These are phyloP conservation scores for Pandemis heparana DNA, from an alignment of 2,888 invertebrate genomes.

Conservation along the genomic window DNA sequence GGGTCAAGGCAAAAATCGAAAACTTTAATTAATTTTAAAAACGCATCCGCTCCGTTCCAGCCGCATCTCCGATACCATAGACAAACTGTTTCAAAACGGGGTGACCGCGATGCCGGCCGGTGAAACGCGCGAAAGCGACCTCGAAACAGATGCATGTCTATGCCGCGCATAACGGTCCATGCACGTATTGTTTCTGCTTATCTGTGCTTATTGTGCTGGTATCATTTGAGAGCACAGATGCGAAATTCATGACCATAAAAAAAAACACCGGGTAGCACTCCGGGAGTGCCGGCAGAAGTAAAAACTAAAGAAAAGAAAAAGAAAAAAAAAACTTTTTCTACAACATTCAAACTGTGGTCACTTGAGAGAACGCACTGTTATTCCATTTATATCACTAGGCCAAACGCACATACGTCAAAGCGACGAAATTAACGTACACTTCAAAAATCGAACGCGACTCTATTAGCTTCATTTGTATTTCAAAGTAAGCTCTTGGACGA, in stretches of 20 bases:
- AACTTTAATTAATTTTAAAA: not conserved
- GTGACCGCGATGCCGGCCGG: slow-evolving; percentile 60
- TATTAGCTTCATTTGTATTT: too few relatives aligned
- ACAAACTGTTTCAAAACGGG: slow-evolving; percentile 54
- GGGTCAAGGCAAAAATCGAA: not conserved
- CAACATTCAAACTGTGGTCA: too few relatives aligned
- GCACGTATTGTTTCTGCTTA: slow-evolving; percentile 42
- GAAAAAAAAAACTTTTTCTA: too few relatives aligned
- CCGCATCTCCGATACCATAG: slow-evolving; percentile 44
- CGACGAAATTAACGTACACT: too few relatives aligned
- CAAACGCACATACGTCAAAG: too few relatives aligned
- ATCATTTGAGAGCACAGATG: slow-evolving; percentile 4
- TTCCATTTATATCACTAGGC: too few relatives aligned
- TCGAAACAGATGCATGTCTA: slow-evolving; percentile 47
- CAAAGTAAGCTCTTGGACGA: too few relatives aligned
- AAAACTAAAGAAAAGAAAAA: too few relatives aligned
- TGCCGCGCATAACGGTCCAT: slow-evolving; percentile 38
- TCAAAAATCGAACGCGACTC: too few relatives aligned
- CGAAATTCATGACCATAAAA: not conserved
- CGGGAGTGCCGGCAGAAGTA: too few relatives aligned
- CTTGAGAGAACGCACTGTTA: too few relatives aligned
- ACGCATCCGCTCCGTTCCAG: slow-evolving; percentile 37
- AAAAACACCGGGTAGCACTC: too few relatives aligned
- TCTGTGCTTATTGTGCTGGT: slow-evolving; percentile 27
- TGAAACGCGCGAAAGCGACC: slow-evolving; percentile 61